These are phyloP conservation scores for Pyrrhosoma nymphula DNA, from an alignment of 2,888 invertebrate species.

Conservation along the genomic window DNA sequence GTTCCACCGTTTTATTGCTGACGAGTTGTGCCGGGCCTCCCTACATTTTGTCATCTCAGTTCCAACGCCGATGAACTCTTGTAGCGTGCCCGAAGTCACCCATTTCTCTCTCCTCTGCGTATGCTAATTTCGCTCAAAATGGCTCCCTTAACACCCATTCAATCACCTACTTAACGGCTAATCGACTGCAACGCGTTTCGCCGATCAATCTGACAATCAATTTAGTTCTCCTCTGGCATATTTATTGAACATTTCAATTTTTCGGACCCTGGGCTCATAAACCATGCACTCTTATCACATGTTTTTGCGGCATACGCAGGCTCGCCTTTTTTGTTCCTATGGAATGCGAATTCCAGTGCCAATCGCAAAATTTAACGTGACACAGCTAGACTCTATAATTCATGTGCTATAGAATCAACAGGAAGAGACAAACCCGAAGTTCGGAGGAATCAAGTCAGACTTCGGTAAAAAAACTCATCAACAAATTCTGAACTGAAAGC, in stretches of 20 bases:
- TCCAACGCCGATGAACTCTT: not conserved
- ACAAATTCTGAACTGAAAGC: too few species aligned
- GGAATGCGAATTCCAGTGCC: too few species aligned
- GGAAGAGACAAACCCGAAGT: too few species aligned
- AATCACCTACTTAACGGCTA: not conserved
- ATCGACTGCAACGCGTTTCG: not conserved
- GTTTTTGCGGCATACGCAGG: too few species aligned
- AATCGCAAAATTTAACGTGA: too few species aligned
- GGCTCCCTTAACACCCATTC: not conserved
- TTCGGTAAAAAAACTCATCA: too few species aligned
- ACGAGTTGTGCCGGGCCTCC: conserved; percentile 16
- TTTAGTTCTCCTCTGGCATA: not conserved
- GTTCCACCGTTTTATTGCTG: conserved; percentile 27
- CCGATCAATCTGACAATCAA: not conserved
- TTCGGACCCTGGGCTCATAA: not conserved
- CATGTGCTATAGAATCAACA: too few species aligned
- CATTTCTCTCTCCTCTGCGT: not conserved
- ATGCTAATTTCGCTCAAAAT: not conserved
- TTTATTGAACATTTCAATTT: not conserved
- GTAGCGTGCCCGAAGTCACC: not conserved
- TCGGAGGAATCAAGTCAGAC: too few species aligned
- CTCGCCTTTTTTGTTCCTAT: too few species aligned
- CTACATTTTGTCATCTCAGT: conserved; percentile 19
- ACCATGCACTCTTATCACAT: too few species aligned
- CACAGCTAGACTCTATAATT: too few species aligned